Conservation (phyloP, 2,888 invertebrate species). For the Macrostomum cliftonense region DNA sequence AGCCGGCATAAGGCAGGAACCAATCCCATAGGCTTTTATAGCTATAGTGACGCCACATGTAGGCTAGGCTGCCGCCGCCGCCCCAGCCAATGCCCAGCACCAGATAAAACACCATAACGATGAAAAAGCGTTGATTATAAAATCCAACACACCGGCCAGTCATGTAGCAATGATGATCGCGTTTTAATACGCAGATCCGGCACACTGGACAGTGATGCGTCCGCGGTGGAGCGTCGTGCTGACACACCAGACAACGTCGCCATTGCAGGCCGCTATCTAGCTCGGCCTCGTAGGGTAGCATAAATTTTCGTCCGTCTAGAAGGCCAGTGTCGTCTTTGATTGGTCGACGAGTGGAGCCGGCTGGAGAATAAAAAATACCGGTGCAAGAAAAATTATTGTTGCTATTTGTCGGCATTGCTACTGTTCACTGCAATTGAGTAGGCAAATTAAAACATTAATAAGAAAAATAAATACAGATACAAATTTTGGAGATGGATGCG, state of each 20-base stretch:
- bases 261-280: not conserved
- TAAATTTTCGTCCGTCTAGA: not conserved
- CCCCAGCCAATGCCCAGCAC: slow-evolving; percentile 15
- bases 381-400: no score
- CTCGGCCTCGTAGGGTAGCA: slow-evolving; percentile 5
- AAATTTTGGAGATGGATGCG: no score
- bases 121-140: slow-evolving; percentile 24
- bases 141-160: slow-evolving; percentile 19
- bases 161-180: slow-evolving; percentile 28
- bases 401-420: no score
- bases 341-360: no score
- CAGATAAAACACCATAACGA: slow-evolving; percentile 18
- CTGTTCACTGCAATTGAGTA: no score
- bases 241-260: slow-evolving; percentile 18
- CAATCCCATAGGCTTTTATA: not conserved
- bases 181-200: slow-evolving; percentile 22
- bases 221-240: slow-evolving; percentile 19
- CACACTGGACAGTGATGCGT: slow-evolving; percentile 23
- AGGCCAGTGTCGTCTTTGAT: no score
- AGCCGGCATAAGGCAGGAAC: slow-evolving; percentile 3
- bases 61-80: not conserved
- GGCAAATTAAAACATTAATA: no score
- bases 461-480: no score
- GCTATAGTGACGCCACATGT: not conserved
- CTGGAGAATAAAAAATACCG: no score